A percentile compares a stretch with the other conserved stretches of the same genome.
These are phyloP conservation scores for Loripinus fragilis DNA, from an alignment of 2,888 invertebrate genomes.

Conservation along the genomic window DNA sequence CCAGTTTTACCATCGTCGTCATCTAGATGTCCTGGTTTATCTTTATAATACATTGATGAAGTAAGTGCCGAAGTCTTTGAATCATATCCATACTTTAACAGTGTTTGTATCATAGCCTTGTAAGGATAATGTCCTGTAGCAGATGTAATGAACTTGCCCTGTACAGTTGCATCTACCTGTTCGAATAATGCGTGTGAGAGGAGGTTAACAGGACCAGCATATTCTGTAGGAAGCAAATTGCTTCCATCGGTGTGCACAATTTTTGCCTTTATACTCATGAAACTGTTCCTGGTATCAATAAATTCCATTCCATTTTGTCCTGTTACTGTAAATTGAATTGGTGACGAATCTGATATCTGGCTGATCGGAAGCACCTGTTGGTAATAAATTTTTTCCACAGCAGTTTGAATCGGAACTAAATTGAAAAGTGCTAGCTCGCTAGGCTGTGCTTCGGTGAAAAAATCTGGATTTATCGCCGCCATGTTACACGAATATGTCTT, in stretches of 20 bases:
- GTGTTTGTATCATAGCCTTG: background rate
- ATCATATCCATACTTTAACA: background rate
- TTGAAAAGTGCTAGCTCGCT: background rate
- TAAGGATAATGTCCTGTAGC: constrained; percentile 7
- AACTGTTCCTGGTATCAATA: constrained; percentile 28
- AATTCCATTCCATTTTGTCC: constrained; percentile 24
- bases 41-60: background rate
- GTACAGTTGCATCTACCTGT: constrained; percentile 42
- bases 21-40: constrained; percentile 2
- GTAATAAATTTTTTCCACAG: constrained; percentile 21
- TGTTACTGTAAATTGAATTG: background rate
- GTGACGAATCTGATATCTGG: background rate
- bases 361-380: constrained; percentile 22
- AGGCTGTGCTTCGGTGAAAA: constrained; percentile 1
- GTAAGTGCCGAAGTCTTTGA: background rate
- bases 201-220: constrained; percentile 41
- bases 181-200: constrained; percentile 32
- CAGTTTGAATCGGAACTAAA: constrained; percentile 20
- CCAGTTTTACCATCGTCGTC: background rate
- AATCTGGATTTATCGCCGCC: constrained; percentile 6
- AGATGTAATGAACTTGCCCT: constrained; percentile 27
- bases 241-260: constrained; percentile 28
- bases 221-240: constrained; percentile 26
- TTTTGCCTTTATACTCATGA: constrained; percentile 34
- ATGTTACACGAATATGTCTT: too few relatives aligned